phyloP scores from a whole-genome alignment of 2,113 vertebrate species.

The Anolis carolinensis region DNA sequence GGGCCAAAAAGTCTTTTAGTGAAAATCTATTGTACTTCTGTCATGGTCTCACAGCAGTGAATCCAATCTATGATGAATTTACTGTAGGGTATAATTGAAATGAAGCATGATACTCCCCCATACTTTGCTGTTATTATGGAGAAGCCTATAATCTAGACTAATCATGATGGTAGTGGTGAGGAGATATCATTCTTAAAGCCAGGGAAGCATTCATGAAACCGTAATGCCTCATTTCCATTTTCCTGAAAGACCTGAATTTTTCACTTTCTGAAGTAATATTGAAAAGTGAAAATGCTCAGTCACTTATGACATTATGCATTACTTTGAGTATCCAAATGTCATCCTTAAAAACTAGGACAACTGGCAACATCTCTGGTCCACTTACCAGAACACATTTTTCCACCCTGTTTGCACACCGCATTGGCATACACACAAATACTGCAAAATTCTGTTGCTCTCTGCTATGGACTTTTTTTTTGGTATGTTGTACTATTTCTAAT shows the following conservation, averaged over 20 bases:
- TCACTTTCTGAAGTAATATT: conserved; percentile 29
- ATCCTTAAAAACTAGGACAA: neutral
- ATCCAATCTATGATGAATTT: conserved; percentile 53
- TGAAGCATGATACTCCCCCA: conserved; percentile 58
- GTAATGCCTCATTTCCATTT: conserved; percentile 53
- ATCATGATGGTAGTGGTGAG: conserved; percentile 31
- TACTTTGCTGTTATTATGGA: conserved; percentile 49
- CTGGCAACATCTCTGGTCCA: neutral
- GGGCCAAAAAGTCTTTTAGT: conserved; percentile 45
- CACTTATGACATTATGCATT: conserved; percentile 13
- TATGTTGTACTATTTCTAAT: too few species aligned
- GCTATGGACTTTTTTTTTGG: too few species aligned
- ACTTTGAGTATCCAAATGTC: neutral
- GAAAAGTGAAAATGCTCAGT: conserved; percentile 37
- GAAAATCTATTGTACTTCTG: conserved; percentile 47
- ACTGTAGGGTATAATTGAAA: conserved; percentile 55
- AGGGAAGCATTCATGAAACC: conserved; percentile 56
- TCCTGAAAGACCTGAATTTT: conserved; percentile 50
- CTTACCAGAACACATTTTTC: neutral
- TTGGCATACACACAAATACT: neutral
- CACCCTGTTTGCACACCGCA: neutral
- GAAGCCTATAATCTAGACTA: conserved; percentile 58
- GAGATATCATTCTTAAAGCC: conserved; percentile 57
- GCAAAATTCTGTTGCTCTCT: too few species aligned
- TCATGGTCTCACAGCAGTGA: conserved; percentile 35